phyloP scores from a whole-genome alignment of 2,888 invertebrate genomes.

The Dolichopus griseipennis region DNA sequence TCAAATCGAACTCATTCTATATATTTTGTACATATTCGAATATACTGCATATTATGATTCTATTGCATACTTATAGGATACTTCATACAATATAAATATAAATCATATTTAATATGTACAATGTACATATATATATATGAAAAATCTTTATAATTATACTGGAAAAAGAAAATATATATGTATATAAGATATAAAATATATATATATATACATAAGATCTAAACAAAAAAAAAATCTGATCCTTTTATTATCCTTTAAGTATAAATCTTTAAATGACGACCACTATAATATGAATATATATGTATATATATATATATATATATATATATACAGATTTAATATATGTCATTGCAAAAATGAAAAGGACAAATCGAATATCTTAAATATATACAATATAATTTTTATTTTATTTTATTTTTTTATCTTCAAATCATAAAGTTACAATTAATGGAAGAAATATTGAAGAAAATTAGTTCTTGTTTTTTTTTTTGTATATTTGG shows the following conservation, averaged over 20 bases:
- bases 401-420: no score
- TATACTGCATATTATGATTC: no score
- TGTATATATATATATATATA: background rate
- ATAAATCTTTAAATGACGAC: background rate
- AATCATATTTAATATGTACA: background rate
- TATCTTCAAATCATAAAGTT: no score
- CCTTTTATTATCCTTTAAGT: background rate
- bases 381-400: no score
- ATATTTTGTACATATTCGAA: no score
- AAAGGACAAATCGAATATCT: background rate
- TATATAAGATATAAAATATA: background rate
- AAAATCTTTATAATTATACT: no score
- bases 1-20: no score
- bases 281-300: background rate
- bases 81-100: background rate
- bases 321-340: background rate
- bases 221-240: background rate
- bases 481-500: no score
- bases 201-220: background rate
- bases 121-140: background rate
- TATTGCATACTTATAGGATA: no score
- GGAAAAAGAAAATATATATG: background rate
- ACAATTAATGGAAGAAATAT: no score
- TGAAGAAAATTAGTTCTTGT: no score
- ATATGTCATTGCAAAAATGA: background rate